Evolutionary conservation across 2,888 invertebrate species (phyloP), one percentile per base, ranked within the genome.

Genomic region (Chalcosyrphus nemorum): DNA sequence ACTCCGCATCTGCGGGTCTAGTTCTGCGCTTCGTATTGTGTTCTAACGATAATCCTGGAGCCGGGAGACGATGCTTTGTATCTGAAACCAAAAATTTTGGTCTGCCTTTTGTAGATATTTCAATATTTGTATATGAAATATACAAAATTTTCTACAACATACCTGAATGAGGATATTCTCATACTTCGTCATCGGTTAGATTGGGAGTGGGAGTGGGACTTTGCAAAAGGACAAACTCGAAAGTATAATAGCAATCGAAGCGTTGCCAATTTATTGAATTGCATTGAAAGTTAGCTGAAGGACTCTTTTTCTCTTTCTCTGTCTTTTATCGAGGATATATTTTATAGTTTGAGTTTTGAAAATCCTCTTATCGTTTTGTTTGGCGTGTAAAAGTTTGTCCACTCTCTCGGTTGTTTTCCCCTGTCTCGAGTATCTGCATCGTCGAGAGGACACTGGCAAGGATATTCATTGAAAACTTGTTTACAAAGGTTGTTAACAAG

Each of bases 101-200:
- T 78, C 74, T 80, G 81, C 35, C 63, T 50, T 45, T 19, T 43
- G 27, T 38, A 59, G 72, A 74, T 70, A 84, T 80, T 84, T 74
- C 80, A 82, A 80, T 84, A 84, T 84, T 82, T 78, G 80, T 68
- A 84, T 84, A 74, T 80, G 47, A 84, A 84, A 80, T 56, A 71
- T 56, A 71, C 57, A 76, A 24, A 24, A 38, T 75, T 81, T 61
- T 56, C 56, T 13, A 71, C 68, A 54, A 35, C 41, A 81, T 68
- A 81, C 81, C 81, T 81, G 66, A 61, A 41, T 13, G 54, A 61
- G 54, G 45, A 54, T 59, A 43, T 59, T 59, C 63, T 32, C n/a
- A 32, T 43, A n/a, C 15, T 17, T n/a, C n/a, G n/a, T n/a, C n/a
- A n/a, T n/a, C n/a, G n/a, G n/a, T n/a, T n/a, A n/a, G n/a, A n/a